Evolutionary conservation across 2,113 vertebrate species (phyloP).

Genomic region (Cavia aperea): DNA sequence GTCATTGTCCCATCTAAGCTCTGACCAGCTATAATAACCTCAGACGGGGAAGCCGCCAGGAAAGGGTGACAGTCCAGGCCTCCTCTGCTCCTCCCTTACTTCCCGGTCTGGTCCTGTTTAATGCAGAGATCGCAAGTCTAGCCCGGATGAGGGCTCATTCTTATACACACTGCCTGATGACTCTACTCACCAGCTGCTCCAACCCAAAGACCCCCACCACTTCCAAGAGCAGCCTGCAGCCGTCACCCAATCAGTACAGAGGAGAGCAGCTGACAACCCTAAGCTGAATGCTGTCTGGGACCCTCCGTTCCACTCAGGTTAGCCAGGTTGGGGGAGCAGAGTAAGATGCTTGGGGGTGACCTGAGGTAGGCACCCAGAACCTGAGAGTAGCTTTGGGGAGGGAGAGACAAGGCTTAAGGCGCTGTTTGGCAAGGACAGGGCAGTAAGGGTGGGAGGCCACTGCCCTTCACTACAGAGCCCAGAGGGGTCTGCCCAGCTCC

Average conservation of each 20-base stretch:
- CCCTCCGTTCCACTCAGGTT: constrained; percentile 75
- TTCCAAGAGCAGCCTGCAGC: constrained; percentile 73
- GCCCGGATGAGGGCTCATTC: constrained; percentile 76
- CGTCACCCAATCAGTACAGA: constrained; percentile 60
- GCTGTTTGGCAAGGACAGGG: not conserved
- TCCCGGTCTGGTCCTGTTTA: not conserved
- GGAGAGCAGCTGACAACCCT: constrained; percentile 53
- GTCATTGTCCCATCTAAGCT: not conserved
- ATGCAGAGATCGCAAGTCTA: constrained; percentile 66
- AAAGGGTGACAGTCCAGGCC: rapidly evolving
- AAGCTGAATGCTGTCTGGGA: constrained; percentile 67
- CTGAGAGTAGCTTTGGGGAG: not conserved
- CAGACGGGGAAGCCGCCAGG: not conserved
- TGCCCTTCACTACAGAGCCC: not conserved
- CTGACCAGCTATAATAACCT: not conserved
- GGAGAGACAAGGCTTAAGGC: not conserved
- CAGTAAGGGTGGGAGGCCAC: not conserved
- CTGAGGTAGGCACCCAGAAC: not conserved
- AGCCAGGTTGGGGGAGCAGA: not conserved
- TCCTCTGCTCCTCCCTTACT: not conserved
- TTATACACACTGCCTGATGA: constrained; percentile 80
- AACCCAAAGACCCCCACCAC: constrained; percentile 66
- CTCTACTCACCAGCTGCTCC: constrained; percentile 80
- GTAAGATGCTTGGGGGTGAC: not conserved
- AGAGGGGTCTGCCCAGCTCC: not conserved